phyloP scores from a whole-genome alignment of 2,113 vertebrate species.

The Dipodomys merriami region DNA sequence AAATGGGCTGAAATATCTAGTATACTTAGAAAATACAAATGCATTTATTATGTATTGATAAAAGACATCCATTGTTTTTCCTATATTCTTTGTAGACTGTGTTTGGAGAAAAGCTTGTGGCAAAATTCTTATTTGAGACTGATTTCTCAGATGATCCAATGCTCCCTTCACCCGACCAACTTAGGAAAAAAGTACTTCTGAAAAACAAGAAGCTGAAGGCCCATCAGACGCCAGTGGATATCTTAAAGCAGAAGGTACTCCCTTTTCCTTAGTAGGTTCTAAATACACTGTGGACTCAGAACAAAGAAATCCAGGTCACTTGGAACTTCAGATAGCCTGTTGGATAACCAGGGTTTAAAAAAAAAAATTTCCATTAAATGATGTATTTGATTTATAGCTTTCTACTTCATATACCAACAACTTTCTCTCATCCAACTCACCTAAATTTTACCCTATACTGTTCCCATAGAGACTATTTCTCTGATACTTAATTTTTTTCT shows the following conservation, averaged over 20 bases:
- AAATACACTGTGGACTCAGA: not conserved
- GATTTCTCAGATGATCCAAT: slow-evolving; percentile 98
- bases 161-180: slow-evolving; percentile 95
- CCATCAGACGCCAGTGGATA: slow-evolving; percentile 98
- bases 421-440: not conserved
- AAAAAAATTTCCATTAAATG: not conserved
- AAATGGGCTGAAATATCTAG: not conserved
- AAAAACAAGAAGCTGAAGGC: slow-evolving; percentile 99
- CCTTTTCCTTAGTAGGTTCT: not conserved
- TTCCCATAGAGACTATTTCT: not conserved
- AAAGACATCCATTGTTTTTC: slow-evolving; percentile 18
- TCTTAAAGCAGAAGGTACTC: slow-evolving; percentile 97
- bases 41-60: not conserved
- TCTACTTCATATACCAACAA: not conserved
- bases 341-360: not conserved
- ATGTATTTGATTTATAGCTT: slow-evolving; percentile 34
- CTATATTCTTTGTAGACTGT: slow-evolving; percentile 88
- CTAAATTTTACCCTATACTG: slow-evolving; percentile 15
- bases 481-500: slow-evolving; percentile 3
- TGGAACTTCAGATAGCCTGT: not conserved
- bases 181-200: slow-evolving; percentile 93
- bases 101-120: slow-evolving; percentile 95
- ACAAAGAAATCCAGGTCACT: not conserved
- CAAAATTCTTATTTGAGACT: slow-evolving; percentile 96
- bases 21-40: not conserved